Base-by-base conservation (phyloP, 2,888 invertebrate species). In the Camponotus fellah region DNA sequence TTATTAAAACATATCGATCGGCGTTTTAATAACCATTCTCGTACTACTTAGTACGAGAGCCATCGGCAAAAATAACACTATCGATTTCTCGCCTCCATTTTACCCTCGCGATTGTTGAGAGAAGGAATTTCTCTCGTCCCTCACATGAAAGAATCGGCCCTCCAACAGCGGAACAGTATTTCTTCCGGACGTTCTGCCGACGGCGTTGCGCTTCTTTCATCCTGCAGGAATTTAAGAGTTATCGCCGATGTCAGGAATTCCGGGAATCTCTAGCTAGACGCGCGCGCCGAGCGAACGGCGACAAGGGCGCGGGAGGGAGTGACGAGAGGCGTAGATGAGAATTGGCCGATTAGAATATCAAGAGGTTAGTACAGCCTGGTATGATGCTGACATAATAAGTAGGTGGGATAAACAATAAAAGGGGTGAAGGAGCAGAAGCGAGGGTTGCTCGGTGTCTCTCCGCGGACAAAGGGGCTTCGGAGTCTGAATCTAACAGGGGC, bases 341-440 rank as follows among this genome's bases (percentile, higher is more conserved):
- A 82, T 72, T 76, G 77, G 90, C 89, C 89, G 93, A 94, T 94
- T 93, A 92, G 92, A 94, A 93, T 93, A 93, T 93, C 93, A 94
- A 92, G 89, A 81, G 86, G 84, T 75, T 76, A 79, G 87, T 82
- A 87, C 83, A 83, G 68, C 53, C 58, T 26, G 26, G 53, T 58
- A 34, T 58, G 74, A 74, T 43, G 83, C 87, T 89, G 86, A 92
- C 92, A 92, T 94, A 94, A 94, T 92, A 92, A 94, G 92, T 86
- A 84, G 60, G 75, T 82, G 86, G 89, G 89, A 91, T 92, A 92
- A 92, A 93, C 93, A 93, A 93, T 91, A 91, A 92, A 93, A 92
- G 92, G 92, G 93, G 91, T 90, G 88, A 86, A 87, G 82, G 82
- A 83, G 72, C 64, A 49, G 26, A 2, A 26, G n/a, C 66, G 81